Evolutionary conservation across 2,888 invertebrate species (phyloP), one percentile per base, ranked within the genome.

Genomic region (Drosophila affinis): DNA sequence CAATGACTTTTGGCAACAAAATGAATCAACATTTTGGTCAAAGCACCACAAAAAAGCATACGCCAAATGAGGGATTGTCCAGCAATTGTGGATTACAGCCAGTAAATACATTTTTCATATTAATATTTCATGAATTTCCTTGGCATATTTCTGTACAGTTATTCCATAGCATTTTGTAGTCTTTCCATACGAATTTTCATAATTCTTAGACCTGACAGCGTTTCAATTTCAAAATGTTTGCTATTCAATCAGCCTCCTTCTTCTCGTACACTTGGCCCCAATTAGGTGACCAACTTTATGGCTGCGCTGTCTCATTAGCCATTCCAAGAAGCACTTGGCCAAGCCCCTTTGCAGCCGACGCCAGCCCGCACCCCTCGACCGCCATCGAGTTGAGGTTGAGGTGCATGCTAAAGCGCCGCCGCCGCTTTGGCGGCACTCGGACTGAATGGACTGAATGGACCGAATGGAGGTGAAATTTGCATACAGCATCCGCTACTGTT

Each of bases 401-500:
- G 68, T 79, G 82, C 81, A 78, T 77, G 73, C 75, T 65, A 80
- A 78, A 78, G 75, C 59, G 59, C 59, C 59, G 84, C 60, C 46
- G 64, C 69, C 49, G 72, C 88, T 87, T 86, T 87, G 86, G 74
- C 86, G 86, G 86, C 82, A 77, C 78, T 81, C 72, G 68, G 62
- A 9, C 57, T 81, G 73, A 87, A 82, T 87, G 68, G 62, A 9
- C 57, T 81, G 73, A 87, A 82, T 87, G 68, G 62, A 9, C 57
- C 79, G 73, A 87, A 82, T 87, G 77, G 63, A 21, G 21, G n/a
- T n/a, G 52, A 21, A 67, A 87, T 87, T 88, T 82, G 87, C 88
- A 88, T 88, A 86, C 85, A 88, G 88, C 86, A 86, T 86, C 86
- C 86, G 88, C 86, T 86, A 88, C 86, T 88, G 86, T 87, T 75